Conservation (phyloP, 2,888 invertebrate species). For the Taphrorychus bicolor region DNA sequence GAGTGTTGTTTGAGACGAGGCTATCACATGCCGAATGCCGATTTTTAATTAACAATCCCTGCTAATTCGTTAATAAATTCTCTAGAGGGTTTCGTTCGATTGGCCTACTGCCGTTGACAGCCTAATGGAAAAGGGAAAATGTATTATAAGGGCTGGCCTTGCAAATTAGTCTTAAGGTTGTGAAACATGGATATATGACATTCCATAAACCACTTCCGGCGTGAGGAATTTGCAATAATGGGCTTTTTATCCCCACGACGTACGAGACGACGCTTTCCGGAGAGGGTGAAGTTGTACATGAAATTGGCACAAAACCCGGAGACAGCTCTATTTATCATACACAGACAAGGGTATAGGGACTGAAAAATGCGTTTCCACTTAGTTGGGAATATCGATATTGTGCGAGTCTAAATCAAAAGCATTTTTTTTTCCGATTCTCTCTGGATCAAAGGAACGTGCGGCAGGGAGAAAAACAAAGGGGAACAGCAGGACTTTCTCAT, state of each 20-base stretch:
- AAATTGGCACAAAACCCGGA: background rate
- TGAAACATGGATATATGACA: background rate
- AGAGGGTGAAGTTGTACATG: constrained; percentile 4
- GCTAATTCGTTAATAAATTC: too few species aligned
- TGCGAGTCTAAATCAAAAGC: background rate
- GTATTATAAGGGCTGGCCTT: too few species aligned
- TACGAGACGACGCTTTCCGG: background rate
- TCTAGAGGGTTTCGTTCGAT: too few species aligned
- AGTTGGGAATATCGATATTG: background rate
- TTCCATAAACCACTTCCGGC: background rate
- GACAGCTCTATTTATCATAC: constrained; percentile 23
- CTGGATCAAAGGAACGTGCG: too few species aligned
- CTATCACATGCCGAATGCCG: too few species aligned
- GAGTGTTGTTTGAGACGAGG: background rate
- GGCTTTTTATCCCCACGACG: constrained; percentile 5
- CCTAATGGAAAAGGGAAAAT: too few species aligned
- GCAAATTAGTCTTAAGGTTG: background rate
- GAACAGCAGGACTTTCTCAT: too few species aligned
- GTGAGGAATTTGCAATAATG: constrained; percentile 8
- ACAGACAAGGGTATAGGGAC: constrained; percentile 11
- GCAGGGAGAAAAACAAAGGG: too few species aligned
- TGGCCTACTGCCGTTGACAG: too few species aligned
- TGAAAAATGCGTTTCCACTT: constrained; percentile 12
- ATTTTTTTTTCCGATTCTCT: background rate
- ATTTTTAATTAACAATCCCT: too few species aligned